Percentiles rank a stretch among this genome's conserved stretches.
Conservation (phyloP, 2,888 invertebrate species). For the Mesorhabditis spiculigera region DNA sequence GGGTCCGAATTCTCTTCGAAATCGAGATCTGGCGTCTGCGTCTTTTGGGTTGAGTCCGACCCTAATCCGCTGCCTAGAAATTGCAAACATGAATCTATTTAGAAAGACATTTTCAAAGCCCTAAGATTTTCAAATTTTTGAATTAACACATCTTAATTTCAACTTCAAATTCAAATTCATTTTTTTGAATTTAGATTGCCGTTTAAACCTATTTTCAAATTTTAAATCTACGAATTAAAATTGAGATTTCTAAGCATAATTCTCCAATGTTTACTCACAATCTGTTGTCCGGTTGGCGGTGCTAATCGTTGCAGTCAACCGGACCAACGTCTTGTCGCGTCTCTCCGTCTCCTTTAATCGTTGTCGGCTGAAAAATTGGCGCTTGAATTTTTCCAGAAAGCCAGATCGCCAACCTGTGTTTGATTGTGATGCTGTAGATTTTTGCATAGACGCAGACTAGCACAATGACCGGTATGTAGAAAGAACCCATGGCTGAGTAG, state of each 20-base stretch:
- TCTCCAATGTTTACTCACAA: neutral
- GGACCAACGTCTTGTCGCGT: slow-evolving; percentile 48
- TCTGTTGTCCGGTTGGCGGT: neutral
- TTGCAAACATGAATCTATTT: neutral
- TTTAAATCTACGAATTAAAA: too few relatives aligned
- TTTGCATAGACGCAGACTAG: slow-evolving; percentile 56
- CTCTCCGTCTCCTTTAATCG: slow-evolving; percentile 54
- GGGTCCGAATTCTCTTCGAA: slow-evolving; percentile 44
- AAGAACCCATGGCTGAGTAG: slow-evolving; percentile 94
- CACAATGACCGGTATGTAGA: slow-evolving; percentile 90
- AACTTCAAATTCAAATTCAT: neutral
- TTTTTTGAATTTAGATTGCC: neutral
- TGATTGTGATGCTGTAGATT: slow-evolving; percentile 55
- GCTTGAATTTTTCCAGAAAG: neutral
- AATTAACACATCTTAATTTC: neutral
- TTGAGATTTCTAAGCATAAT: neutral
- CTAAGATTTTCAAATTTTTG: neutral
- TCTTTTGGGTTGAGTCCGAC: neutral
- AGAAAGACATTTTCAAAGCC: too few relatives aligned
- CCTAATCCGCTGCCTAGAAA: neutral
- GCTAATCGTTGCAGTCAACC: slow-evolving; percentile 18
- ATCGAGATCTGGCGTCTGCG: slow-evolving; percentile 14
- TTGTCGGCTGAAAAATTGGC: slow-evolving; percentile 26
- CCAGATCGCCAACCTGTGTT: slow-evolving; percentile 30
- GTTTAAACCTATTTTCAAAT: neutral